Evolutionary conservation across 2,797 vertebrate genomes (phyloP), one percentile per base, ranked within the genome.

Genomic region (Lacerta bilineata): DNA sequence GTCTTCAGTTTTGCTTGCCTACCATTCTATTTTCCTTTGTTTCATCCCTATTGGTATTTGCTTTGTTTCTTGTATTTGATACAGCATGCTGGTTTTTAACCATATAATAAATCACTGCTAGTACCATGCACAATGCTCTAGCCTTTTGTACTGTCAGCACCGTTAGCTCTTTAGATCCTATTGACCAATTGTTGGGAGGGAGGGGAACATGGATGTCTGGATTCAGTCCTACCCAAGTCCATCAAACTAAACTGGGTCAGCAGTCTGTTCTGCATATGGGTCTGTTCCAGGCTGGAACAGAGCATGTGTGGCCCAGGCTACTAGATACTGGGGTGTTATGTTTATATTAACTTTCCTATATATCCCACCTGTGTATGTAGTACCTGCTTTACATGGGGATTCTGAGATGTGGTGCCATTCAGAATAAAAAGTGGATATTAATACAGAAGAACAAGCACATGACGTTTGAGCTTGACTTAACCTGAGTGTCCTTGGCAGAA

Each of bases 341-440:
- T 29, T 27, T 5, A 13, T 55, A 8, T 55, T 33, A 33, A 80
- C 59, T 18, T 18, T 39, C n/a, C 33, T 36, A 10, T 13, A 68
- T 29, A 61, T 27, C 10, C 33, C 13, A 69, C 46, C 59, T 39
- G 18, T 43, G 7, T 17, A n/a, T 7, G 15, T 33, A 20, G 4
- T 33, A 69, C 8, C 61, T 8, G 17, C 13, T 55, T 46, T 20
- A 79, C 10, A 61, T 23, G 69, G 0, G 6, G n/a, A 39, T 86
- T 79, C 75, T 68, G 61, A 78, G 61, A 79, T 71, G 80, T 27
- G 25, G 46, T 83, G 23, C 29, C n/a, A 13, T 72, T 10, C 39
- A 80, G 15, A 76, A 61, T 83, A 83, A 74, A 39, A 2, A 76
- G 39, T 82, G 83, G 0, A 1, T 76, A 81, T 92, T 91, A 90